phyloP scores from a whole-genome alignment of 2,888 invertebrate species.

The Himalopsyche anomala region DNA sequence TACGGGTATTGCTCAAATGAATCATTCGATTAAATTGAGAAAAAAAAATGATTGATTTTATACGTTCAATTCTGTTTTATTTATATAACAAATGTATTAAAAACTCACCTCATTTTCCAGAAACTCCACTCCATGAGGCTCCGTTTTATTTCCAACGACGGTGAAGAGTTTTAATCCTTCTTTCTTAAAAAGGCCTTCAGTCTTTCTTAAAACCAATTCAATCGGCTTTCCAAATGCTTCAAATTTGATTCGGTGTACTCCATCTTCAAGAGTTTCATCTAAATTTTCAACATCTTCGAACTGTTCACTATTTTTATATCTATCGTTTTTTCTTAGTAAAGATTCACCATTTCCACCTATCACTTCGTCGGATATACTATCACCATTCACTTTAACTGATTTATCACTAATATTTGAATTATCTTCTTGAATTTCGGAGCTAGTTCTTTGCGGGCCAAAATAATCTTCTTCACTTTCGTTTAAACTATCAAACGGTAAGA shows the following conservation, averaged over 20 bases:
- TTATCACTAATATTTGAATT: neutral
- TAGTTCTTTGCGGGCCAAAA: neutral
- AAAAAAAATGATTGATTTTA: no score
- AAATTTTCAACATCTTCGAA: constrained; percentile 69
- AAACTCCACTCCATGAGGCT: constrained; percentile 87
- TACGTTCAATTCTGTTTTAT: no score
- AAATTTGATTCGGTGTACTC: constrained; percentile 82
- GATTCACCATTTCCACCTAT: constrained; percentile 70
- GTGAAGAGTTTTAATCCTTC: constrained; percentile 89
- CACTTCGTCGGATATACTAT: constrained; percentile 51
- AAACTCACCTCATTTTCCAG: constrained; percentile 85
- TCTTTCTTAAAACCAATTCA: constrained; percentile 85
- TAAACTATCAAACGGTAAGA: neutral
- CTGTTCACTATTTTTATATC: constrained; percentile 68
- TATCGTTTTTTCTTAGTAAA: constrained; percentile 68
- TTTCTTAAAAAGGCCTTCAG: constrained; percentile 86
- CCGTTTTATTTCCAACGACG: constrained; percentile 85
- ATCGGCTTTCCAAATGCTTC: constrained; percentile 88
- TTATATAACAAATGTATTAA: neutral
- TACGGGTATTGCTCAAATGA: no score
- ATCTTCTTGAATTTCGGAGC: neutral
- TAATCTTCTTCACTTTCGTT: neutral
- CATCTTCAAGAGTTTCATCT: constrained; percentile 72
- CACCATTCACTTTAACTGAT: constrained; percentile 29
- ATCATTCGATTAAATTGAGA: no score